phyloP scores from a whole-genome alignment of 2,113 vertebrate genomes.

The Mastomys natalensis region DNA sequence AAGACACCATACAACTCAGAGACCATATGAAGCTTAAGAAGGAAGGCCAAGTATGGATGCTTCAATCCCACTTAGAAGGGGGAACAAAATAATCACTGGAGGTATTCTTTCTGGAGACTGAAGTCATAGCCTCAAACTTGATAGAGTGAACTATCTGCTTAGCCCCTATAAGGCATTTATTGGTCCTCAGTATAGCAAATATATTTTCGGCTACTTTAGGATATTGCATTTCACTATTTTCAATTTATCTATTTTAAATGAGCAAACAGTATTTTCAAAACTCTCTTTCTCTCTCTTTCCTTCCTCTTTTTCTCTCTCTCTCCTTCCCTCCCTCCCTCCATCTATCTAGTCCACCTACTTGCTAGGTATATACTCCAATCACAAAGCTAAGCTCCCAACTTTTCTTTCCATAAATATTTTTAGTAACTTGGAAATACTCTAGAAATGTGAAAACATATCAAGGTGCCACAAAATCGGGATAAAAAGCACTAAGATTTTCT shows the following conservation, averaged over 20 bases:
- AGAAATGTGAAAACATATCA: not conserved
- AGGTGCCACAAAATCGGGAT: conserved; percentile 14
- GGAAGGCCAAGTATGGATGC: too few relatives aligned
- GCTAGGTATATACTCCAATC: not conserved
- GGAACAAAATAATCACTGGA: too few relatives aligned
- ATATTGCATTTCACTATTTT: not conserved
- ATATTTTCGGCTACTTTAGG: not conserved
- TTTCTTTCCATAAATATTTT: not conserved
- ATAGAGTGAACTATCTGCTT: not conserved
- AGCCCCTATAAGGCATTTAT: too few relatives aligned
- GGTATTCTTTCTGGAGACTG: not conserved
- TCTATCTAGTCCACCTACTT: not conserved
- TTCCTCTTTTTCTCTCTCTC: not conserved
- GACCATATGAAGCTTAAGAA: too few relatives aligned
- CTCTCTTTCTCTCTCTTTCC: not conserved
- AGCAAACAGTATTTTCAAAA: not conserved
- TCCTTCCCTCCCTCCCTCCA: not conserved
- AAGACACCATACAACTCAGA: too few relatives aligned
- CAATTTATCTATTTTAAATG: not conserved
- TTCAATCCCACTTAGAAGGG: too few relatives aligned
- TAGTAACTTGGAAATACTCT: conserved; percentile 39
- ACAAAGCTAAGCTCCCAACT: not conserved
- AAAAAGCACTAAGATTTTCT: conserved; percentile 27
- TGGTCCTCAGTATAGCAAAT: too few relatives aligned
- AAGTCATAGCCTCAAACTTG: not conserved